Conservation (phyloP, 53 echinoderm and acorn worm species). For the Actinopyga echinites region DNA sequence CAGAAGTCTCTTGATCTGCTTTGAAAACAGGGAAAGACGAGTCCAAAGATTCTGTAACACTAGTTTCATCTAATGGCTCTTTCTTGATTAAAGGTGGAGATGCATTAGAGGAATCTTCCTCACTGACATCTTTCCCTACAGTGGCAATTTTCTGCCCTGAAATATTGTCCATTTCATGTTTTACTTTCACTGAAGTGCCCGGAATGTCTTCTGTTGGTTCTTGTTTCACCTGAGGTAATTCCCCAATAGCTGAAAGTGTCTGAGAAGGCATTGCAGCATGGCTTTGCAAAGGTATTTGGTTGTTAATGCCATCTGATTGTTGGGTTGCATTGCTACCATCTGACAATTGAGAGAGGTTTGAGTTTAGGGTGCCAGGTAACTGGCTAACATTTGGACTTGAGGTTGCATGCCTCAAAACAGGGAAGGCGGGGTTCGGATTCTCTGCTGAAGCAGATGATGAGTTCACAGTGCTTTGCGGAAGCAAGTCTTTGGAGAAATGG, state of each 20-base stretch:
- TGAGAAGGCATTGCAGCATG: neutral
- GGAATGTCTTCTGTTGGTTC: slow-evolving; percentile 32
- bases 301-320: neutral
- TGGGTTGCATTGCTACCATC: neutral
- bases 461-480: neutral
- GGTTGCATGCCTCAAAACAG: too few relatives aligned
- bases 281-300: neutral
- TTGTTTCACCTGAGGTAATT: neutral
- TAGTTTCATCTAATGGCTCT: neutral
- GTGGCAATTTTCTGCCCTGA: neutral
- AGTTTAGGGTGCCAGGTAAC: neutral
- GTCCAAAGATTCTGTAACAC: neutral
- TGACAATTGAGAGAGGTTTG: neutral
- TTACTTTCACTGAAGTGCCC: neutral
- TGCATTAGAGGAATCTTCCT: neutral
- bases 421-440: too few relatives aligned
- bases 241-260: neutral
- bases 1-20: neutral
- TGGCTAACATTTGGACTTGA: too few relatives aligned
- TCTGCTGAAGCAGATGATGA: too few relatives aligned
- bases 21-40: neutral
- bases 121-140: too few relatives aligned
- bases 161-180: neutral
- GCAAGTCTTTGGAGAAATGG: slow-evolving; percentile 24
- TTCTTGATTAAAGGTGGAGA: neutral